Evolutionary conservation across 2,888 invertebrate genomes (phyloP).

Genomic region (Lasius fuliginosus): DNA sequence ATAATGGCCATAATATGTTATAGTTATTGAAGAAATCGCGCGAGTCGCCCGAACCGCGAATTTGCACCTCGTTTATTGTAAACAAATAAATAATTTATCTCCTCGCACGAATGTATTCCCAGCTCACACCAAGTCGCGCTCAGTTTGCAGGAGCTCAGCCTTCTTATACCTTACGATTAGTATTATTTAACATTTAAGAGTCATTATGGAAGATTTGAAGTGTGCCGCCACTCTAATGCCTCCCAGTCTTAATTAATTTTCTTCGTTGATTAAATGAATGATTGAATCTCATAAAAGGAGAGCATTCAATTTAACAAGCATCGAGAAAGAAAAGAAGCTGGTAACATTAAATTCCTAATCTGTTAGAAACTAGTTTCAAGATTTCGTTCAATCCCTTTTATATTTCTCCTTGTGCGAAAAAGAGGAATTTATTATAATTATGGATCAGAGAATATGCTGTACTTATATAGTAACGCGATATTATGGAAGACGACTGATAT

Average conservation of each 20-base stretch:
- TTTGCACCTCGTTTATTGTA: constrained; percentile 70
- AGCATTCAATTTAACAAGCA: neutral
- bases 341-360: neutral
- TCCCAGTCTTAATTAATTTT: constrained; percentile 43
- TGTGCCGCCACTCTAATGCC: constrained; percentile 62
- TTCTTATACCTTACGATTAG: constrained; percentile 79
- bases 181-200: constrained; percentile 80
- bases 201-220: constrained; percentile 77
- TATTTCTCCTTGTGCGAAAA: neutral
- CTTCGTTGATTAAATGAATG: neutral
- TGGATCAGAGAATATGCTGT: constrained; percentile 22
- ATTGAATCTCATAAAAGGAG: constrained; percentile 14
- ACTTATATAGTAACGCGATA: constrained; percentile 34
- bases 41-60: constrained; percentile 67
- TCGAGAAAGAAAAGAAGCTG: no score
- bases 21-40: constrained; percentile 24
- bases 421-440: neutral
- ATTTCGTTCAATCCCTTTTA: neutral
- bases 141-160: constrained; percentile 79
- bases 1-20: neutral
- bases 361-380: neutral
- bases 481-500: constrained; percentile 53
- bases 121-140: constrained; percentile 73
- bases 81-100: constrained; percentile 78
- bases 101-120: constrained; percentile 72